Conservation (phyloP, 2,888 invertebrate genomes). For the Creontiades dilutus region DNA sequence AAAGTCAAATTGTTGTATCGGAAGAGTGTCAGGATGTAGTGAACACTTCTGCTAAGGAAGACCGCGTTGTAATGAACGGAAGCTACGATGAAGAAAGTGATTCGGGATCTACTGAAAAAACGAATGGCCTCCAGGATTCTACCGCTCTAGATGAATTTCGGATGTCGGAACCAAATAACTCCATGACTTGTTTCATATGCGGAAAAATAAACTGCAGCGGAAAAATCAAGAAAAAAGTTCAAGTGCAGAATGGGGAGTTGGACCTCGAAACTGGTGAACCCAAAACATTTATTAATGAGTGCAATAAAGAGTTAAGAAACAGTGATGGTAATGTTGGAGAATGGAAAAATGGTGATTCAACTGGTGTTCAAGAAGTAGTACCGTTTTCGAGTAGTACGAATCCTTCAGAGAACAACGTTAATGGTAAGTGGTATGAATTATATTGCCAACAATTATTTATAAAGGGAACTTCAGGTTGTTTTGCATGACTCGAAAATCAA, state of each 20-base stretch:
- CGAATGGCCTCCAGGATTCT: not conserved
- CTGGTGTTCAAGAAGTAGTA: not conserved
- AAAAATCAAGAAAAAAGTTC: constrained; percentile 44
- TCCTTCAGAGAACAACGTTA: not conserved
- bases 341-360: not conserved
- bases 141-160: not conserved
- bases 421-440: constrained; percentile 19
- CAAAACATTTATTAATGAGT: not conserved
- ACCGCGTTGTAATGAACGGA: not conserved
- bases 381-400: not conserved
- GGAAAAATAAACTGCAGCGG: constrained; percentile 73
- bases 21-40: not conserved
- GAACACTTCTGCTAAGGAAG: not conserved
- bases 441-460: too few relatives aligned
- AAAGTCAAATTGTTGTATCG: not conserved
- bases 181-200: constrained; percentile 72
- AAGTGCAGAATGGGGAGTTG: not conserved
- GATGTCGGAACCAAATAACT: constrained; percentile 37
- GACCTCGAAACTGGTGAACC: constrained; percentile 39
- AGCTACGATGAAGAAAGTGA: not conserved
- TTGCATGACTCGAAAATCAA: too few relatives aligned
- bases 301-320: not conserved
- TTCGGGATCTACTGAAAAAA: not conserved
- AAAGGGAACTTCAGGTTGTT: too few relatives aligned
- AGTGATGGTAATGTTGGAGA: not conserved